These are phyloP conservation scores for Drosophila nr. perissopoda DNA, from an alignment of 2,888 invertebrate species.

Conservation along the genomic window DNA sequence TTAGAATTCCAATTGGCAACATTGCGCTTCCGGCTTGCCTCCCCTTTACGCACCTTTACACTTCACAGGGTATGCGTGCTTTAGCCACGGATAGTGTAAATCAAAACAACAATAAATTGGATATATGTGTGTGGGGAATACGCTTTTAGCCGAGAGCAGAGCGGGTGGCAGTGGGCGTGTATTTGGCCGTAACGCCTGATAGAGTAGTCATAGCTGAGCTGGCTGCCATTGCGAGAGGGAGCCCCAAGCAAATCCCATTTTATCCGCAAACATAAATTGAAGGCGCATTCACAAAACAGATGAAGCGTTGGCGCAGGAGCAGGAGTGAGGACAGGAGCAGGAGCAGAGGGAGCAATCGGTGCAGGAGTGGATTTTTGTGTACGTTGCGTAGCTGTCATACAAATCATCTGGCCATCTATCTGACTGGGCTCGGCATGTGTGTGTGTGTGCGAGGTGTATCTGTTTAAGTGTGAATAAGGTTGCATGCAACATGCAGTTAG, in stretches of 20 bases:
- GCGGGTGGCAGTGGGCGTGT: constrained; percentile 35
- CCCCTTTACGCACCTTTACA: not conserved
- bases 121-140: constrained; percentile 61
- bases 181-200: constrained; percentile 49
- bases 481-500: constrained; percentile 56
- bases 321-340: constrained; percentile 1
- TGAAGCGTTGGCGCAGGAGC: not conserved
- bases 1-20: not conserved
- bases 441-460: constrained; percentile 23
- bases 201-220: constrained; percentile 32
- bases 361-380: constrained; percentile 28
- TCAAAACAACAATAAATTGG: constrained; percentile 79
- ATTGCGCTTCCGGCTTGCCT: not conserved
- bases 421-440: not conserved
- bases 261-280: constrained; percentile 82
- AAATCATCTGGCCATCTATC: constrained; percentile 68
- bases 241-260: constrained; percentile 72
- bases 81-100: constrained; percentile 61
- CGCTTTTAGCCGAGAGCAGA: constrained; percentile 38
- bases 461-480: constrained; percentile 75
- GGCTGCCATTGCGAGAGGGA: constrained; percentile 53
- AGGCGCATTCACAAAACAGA: constrained; percentile 59
- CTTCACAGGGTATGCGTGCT: constrained; percentile 30
- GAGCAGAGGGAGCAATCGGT: not conserved
- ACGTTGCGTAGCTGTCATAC: constrained; percentile 69